Evolutionary conservation across 2,888 invertebrate species (phyloP), one percentile per base, ranked within the genome.

Genomic region (Meandrusa payeni): DNA sequence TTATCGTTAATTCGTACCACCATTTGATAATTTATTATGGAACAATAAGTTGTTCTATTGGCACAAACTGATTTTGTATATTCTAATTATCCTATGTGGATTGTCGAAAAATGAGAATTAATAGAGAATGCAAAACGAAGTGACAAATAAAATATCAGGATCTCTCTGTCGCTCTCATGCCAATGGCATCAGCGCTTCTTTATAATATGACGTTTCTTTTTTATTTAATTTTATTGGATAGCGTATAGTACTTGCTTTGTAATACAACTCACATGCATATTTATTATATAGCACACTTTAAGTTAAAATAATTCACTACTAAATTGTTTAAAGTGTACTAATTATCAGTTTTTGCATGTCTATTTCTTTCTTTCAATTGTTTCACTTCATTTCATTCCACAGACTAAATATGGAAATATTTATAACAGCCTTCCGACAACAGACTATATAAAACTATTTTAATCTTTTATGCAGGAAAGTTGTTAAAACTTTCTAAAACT

Each of bases 351-450:
- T 55, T 55, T 54, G 28, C 63, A 58, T 65, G 54, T 63, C 62
- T 65, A 61, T 39, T 39, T 38, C 47, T 51, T 41, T 61, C 44
- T 57, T 64, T 69, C 67, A 69, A 61, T 64, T 69, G 62, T 69
- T 65, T 65, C 59, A 64, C 59, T 64, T 60, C 64, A 61, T 38
- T 64, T 64, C 51, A 51, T 47, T 50, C 50, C 50, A 50, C 50
- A 50, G 50, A 50, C 39, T 47, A 46, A 46, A 41, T 37, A 29
- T 41, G 23, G 29, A 26, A 41, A 40, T 2, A 19, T 19, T 20
- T 10, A 11, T n/a, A 20, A 23, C 13, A 5, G 10, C 5, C 26
- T 17, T 15, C 2, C 9, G 15, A 7, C 1, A n/a, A 20, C 31
- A 43, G 43, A 36, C 11, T 27, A 24, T 26, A 33, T 24, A 26